Conservation (phyloP, 2,113 vertebrate genomes). For the Sclerurus mexicanus region DNA sequence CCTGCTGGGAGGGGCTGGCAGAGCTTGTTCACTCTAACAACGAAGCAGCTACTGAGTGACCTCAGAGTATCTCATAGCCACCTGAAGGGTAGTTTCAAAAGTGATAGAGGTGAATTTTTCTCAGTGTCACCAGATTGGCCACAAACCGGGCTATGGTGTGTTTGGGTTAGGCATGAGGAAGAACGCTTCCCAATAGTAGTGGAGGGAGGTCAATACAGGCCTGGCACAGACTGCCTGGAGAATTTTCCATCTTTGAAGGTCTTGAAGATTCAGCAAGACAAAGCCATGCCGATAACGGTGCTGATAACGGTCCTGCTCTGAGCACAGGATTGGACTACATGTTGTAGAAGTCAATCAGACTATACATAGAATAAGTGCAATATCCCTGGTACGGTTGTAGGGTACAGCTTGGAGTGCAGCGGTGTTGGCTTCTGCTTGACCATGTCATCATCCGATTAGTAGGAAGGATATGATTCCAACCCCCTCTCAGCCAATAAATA, state of each 20-base stretch:
- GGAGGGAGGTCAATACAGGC: neutral
- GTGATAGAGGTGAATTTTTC: neutral
- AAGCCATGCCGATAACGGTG: neutral
- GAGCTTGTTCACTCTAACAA: neutral
- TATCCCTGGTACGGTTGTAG: no score
- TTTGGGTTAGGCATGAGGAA: neutral
- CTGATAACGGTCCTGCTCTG: neutral
- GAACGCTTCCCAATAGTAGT: rapidly evolving
- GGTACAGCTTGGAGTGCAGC: no score
- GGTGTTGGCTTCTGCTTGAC: no score
- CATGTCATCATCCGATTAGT: no score
- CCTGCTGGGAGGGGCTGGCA: neutral
- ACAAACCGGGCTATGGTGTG: neutral
- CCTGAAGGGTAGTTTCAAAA: neutral
- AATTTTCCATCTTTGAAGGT: neutral
- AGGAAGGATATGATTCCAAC: no score
- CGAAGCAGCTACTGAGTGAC: neutral
- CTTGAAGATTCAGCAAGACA: neutral
- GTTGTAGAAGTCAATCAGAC: no score
- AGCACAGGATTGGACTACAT: neutral
- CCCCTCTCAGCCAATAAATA: no score
- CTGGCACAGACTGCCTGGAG: neutral
- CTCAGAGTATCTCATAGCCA: neutral
- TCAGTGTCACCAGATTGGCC: neutral
- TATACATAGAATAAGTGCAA: no score